These are phyloP conservation scores for Ceratosolen fusciceps DNA, from an alignment of 1,140 invertebrate species.

Conservation along the genomic window DNA sequence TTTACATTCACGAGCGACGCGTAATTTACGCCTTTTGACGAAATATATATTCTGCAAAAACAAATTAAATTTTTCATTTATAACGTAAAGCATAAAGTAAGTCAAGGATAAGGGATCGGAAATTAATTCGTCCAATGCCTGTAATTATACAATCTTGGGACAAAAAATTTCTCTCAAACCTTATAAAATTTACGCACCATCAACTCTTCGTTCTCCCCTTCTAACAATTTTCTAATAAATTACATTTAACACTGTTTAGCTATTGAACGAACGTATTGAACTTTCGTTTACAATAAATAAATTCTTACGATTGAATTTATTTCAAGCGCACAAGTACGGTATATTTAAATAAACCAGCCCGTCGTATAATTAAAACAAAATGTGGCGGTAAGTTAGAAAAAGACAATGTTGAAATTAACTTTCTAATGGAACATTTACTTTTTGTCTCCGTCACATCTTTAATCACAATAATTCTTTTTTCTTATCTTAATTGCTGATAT, in stretches of 20 bases:
- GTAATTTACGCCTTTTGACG: background rate
- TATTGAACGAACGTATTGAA: background rate
- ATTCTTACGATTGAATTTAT: too few species aligned
- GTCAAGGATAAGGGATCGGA: background rate
- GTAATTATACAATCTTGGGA: background rate
- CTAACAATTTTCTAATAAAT: too few species aligned
- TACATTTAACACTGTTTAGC: background rate
- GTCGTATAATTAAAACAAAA: background rate
- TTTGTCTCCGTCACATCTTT: constrained; percentile 6
- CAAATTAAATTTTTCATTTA: constrained; percentile 13
- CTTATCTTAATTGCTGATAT: constrained; percentile 40
- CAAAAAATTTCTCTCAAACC: too few species aligned
- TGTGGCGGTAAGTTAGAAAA: background rate
- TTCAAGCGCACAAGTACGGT: background rate
- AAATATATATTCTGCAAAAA: background rate
- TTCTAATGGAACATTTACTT: background rate
- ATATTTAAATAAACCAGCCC: background rate
- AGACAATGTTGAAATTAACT: constrained; percentile 14
- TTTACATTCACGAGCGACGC: background rate
- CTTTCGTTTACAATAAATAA: too few species aligned
- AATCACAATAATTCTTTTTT: constrained; percentile 31
- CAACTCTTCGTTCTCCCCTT: too few species aligned
- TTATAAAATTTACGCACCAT: too few species aligned
- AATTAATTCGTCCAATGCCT: background rate
- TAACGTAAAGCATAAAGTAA: background rate